A percentile compares a stretch with the other conserved stretches of the same genome.
Conservation (phyloP, 2,113 vertebrate species). For the Parus major region DNA sequence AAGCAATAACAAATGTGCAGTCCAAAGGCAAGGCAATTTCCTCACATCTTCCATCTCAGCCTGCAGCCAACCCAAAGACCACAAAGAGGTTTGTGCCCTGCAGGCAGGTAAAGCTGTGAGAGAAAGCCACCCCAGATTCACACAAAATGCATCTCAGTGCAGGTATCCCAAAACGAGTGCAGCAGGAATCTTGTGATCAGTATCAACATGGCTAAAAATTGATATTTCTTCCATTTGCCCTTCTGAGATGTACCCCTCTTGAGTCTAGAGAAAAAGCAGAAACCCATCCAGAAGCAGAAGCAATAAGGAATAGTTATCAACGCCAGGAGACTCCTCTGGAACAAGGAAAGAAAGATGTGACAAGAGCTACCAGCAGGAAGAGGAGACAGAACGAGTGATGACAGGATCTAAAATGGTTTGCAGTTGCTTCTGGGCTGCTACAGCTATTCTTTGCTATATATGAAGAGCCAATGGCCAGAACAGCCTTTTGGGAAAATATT, state of each 20-base stretch:
- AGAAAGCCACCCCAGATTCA: not conserved
- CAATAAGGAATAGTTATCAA: not conserved
- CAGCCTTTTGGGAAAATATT: not conserved
- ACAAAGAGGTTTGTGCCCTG: not conserved
- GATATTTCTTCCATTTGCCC: not conserved
- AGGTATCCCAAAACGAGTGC: not conserved
- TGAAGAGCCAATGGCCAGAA: not conserved
- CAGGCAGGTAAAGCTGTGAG: not conserved
- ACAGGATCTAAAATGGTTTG: constrained; percentile 47
- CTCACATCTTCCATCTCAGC: not conserved
- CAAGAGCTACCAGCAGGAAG: constrained; percentile 34
- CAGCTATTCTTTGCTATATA: constrained; percentile 28
- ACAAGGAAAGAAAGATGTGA: not conserved
- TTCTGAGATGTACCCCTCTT: rapidly evolving
- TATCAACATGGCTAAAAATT: not conserved
- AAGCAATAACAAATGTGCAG: constrained; percentile 16
- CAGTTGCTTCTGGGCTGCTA: constrained; percentile 40
- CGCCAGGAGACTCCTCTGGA: not conserved
- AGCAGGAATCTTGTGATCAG: not conserved
- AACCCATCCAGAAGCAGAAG: not conserved
- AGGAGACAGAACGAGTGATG: constrained; percentile 12
- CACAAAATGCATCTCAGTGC: not conserved
- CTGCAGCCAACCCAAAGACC: not conserved
- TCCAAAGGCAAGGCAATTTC: not conserved
- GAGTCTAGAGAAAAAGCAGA: not conserved